phyloP scores from a whole-genome alignment of 2,797 vertebrate genomes.

The Rhynchotus rufescens region DNA sequence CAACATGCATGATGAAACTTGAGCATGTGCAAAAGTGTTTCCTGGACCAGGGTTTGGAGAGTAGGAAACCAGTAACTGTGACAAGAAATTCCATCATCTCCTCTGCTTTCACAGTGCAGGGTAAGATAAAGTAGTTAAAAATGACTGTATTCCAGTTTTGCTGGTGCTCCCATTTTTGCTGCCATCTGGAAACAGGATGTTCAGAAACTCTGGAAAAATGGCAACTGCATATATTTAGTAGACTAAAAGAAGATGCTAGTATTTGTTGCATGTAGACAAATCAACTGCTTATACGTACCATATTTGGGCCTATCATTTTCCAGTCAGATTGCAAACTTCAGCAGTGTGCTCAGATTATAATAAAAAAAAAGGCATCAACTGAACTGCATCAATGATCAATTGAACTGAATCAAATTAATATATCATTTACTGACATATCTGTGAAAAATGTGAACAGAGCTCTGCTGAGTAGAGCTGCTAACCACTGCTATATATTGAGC shows the following conservation, averaged over 20 bases:
- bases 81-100: constrained; percentile 60
- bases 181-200: constrained; percentile 70
- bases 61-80: constrained; percentile 48
- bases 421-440: background rate
- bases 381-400: background rate
- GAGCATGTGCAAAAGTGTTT: constrained; percentile 50
- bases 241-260: background rate
- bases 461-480: background rate
- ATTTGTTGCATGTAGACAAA: constrained; percentile 16
- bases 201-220: constrained; percentile 43
- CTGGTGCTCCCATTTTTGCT: constrained; percentile 22
- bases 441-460: background rate
- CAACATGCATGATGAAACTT: constrained; percentile 52
- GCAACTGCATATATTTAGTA: background rate
- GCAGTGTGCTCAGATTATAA: background rate
- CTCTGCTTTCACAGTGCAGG: constrained; percentile 23
- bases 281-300: background rate
- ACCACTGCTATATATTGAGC: background rate
- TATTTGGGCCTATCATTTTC: background rate
- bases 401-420: too few relatives aligned
- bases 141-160: constrained; percentile 41
- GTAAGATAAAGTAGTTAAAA: constrained; percentile 55
- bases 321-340: background rate
- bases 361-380: background rate
- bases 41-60: constrained; percentile 2